phyloP scores from a whole-genome alignment of 1,140 invertebrate genomes.

The Drosophila eugracilis region DNA sequence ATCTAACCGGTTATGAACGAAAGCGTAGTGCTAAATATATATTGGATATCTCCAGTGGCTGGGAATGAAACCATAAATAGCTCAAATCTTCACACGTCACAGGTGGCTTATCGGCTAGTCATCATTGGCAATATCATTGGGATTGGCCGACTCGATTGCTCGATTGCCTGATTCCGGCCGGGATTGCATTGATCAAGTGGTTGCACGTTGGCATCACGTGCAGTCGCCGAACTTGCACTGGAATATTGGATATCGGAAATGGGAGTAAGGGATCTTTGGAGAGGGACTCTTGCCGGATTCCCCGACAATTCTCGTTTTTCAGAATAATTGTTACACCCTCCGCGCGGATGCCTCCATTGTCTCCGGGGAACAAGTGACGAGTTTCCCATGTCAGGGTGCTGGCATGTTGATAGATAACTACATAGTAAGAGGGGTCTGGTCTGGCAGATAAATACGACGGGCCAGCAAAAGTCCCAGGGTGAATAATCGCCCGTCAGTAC shows the following conservation, averaged over 20 bases:
- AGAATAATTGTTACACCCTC: background rate
- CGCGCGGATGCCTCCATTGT: background rate
- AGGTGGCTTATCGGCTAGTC: conserved; percentile 50
- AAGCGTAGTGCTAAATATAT: conserved; percentile 29
- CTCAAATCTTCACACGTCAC: conserved; percentile 44
- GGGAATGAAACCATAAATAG: conserved; percentile 40
- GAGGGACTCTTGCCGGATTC: background rate
- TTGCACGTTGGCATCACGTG: conserved; percentile 63
- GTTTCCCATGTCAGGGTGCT: conserved; percentile 69
- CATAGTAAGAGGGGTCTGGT: conserved; percentile 31
- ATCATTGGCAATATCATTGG: conserved; percentile 50
- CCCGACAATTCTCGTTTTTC: background rate
- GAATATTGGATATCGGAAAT: background rate
- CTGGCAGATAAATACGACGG: conserved; percentile 58
- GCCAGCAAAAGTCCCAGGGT: conserved; percentile 40
- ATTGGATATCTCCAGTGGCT: conserved; percentile 37
- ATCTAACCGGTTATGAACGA: conserved; percentile 9
- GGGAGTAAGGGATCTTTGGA: background rate
- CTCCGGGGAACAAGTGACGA: conserved; percentile 54
- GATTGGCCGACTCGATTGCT: conserved; percentile 14
- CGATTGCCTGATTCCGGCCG: conserved; percentile 22
- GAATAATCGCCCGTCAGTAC: conserved; percentile 39
- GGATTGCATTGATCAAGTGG: conserved; percentile 21
- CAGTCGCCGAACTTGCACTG: background rate
- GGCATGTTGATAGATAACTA: conserved; percentile 54